A percentile compares a stretch with the other conserved stretches of the same genome.
phyloP scores from a whole-genome alignment of 2,797 vertebrate species.

The Carcharodon carcharias region DNA sequence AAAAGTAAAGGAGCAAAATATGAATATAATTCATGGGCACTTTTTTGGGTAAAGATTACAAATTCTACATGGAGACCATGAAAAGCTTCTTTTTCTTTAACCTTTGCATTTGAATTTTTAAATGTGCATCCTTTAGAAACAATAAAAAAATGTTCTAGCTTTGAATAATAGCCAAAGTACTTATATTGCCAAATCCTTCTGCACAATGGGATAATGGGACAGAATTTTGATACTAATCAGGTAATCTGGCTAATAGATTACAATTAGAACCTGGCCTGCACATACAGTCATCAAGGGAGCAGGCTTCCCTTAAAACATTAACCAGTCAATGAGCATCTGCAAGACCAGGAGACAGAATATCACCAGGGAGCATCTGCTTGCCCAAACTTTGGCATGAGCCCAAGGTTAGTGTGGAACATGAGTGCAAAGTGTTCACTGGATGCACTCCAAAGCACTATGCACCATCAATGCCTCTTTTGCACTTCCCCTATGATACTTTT shows the following conservation, averaged over 20 bases:
- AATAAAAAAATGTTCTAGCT: background rate
- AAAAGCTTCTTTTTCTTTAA: background rate
- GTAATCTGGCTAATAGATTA: constrained; percentile 25
- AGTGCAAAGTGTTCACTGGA: constrained; percentile 10
- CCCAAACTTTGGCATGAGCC: background rate
- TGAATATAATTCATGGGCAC: background rate
- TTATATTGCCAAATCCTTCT: background rate
- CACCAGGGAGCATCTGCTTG: constrained; percentile 20
- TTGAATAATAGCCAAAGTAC: background rate
- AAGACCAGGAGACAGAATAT: background rate
- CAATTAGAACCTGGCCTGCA: background rate
- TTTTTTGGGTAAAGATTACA: background rate
- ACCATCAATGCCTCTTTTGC: background rate
- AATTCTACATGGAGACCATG: too few relatives aligned
- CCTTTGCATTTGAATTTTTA: background rate
- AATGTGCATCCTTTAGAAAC: background rate
- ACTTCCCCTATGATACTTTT: background rate
- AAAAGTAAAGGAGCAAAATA: background rate
- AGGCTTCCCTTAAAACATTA: constrained; percentile 11
- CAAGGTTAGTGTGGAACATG: constrained; percentile 15
- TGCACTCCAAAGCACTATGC: background rate
- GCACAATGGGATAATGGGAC: constrained; percentile 13
- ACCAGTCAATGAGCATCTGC: background rate
- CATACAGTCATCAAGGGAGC: background rate
- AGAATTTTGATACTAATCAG: constrained; percentile 7